Evolutionary conservation across 2,797 vertebrate genomes (phyloP), one percentile per base, ranked within the genome.

Genomic region (Naso thynnoides): DNA sequence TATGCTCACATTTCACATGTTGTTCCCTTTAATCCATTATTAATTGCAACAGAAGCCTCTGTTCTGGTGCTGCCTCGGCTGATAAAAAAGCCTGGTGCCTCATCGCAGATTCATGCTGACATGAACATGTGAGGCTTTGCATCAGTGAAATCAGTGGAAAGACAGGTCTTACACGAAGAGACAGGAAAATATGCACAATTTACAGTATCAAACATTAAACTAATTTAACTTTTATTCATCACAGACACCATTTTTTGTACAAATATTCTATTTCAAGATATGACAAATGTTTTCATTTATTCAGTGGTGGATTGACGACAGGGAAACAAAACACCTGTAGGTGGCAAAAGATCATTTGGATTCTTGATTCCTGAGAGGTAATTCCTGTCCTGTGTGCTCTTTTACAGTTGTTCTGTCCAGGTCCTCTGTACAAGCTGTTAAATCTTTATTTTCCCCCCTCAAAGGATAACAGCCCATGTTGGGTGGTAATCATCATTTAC

Each of bases 191-290:
- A 8, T 26, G 19, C 41, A 61, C 60, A 38, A 36, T 73, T 73
- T 54, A 54, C 0, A 29, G 14, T 10, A 62, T 73, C 54, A 57
- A 69, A 79, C 29, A 65, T n/a, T 5, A 14, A 44, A 45, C 13
- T 11, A 49, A 49, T 62, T 26, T 52, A 1, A 21, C 13, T 58
- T 61, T 26, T 26, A 77, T 73, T 21, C 70, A 73, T 11, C 48
- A 54, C 63, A 74, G 33, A 71, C 74, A 42, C 9, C 2, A 23
- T 14, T 26, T 24, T 72, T 75, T 79, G 54, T 90, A 94, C 86
- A 94, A 93, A 95, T 87, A 86, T 78, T 95, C 93, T 90, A 93
- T 93, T 93, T 84, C 53, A 90, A 72, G 78, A 79, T 71, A 75
- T 80, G 76, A 90, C 76, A 86, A 84, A 88, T 62, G 77, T 81